A percentile compares a stretch with the other conserved stretches of the same genome.
Conservation (phyloP, 2,113 vertebrate species). For the Myotis yumanensis region DNA sequence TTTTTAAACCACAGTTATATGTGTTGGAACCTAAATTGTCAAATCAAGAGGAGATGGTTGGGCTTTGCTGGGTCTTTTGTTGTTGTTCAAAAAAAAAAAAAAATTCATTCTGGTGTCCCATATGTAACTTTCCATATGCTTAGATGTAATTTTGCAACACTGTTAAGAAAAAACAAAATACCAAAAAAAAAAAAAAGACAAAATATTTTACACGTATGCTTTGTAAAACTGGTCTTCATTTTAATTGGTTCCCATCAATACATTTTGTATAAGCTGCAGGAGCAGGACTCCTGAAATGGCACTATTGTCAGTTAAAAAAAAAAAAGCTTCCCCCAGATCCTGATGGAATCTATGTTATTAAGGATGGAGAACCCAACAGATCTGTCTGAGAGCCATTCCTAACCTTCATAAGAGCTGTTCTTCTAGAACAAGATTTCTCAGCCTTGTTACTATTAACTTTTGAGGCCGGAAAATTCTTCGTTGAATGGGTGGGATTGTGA, state of each 20-base stretch:
- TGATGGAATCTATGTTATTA: background rate
- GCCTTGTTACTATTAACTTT: background rate
- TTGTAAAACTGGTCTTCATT: constrained; percentile 6
- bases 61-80: background rate
- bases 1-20: background rate
- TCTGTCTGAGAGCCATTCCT: background rate
- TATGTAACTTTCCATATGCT: background rate
- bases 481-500: background rate
- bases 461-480: background rate
- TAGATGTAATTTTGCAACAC: background rate
- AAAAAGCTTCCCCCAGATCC: background rate
- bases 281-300: background rate
- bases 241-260: background rate
- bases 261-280: background rate
- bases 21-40: background rate
- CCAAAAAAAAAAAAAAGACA: background rate
- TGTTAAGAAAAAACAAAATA: background rate
- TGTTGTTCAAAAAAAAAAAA: constrained; percentile 22
- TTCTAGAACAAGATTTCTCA: background rate
- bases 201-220: background rate
- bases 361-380: background rate
- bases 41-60: constrained; percentile 24
- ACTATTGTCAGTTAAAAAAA: background rate
- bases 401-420: background rate
- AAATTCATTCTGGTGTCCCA: background rate